Evolutionary conservation across 2,797 vertebrate genomes (phyloP).

Genomic region (Eulemur albifrons): DNA sequence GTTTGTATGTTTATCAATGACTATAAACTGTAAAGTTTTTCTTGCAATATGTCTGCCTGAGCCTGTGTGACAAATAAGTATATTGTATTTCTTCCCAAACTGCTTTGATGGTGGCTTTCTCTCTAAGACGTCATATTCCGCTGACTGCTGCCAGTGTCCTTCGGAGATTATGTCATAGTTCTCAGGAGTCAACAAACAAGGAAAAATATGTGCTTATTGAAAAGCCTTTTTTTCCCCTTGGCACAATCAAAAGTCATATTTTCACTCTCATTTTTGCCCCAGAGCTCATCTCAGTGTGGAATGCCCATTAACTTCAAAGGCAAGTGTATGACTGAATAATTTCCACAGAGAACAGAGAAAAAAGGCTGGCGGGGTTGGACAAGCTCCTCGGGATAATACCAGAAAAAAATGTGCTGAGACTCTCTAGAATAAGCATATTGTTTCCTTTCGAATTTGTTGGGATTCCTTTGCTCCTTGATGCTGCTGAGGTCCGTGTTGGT

Average conservation of each 20-base stretch:
- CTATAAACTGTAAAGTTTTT: neutral
- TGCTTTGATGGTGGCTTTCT: neutral
- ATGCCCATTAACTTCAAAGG: conserved; percentile 68
- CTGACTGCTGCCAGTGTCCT: neutral
- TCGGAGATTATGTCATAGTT: conserved; percentile 38
- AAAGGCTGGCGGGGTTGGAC: neutral
- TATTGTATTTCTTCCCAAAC: neutral
- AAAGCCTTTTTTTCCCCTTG: neutral
- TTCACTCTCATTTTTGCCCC: conserved; percentile 17
- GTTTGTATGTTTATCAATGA: neutral
- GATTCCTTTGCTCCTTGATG: neutral
- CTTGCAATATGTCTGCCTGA: neutral
- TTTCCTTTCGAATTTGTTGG: neutral
- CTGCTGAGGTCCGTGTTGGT: neutral
- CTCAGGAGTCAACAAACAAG: conserved; percentile 28
- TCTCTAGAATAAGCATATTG: conserved; percentile 13
- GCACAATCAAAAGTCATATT: conserved; percentile 54
- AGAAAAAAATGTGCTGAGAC: neutral
- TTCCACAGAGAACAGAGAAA: conserved; percentile 38
- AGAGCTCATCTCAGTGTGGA: conserved; percentile 51
- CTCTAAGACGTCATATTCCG: neutral
- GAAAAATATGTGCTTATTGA: conserved; percentile 34
- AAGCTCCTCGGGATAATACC: neutral
- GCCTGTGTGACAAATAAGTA: neutral
- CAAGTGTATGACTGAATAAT: neutral